Base-by-base conservation (phyloP, 2,113 vertebrate species). In the Istiophorus platypterus region DNA sequence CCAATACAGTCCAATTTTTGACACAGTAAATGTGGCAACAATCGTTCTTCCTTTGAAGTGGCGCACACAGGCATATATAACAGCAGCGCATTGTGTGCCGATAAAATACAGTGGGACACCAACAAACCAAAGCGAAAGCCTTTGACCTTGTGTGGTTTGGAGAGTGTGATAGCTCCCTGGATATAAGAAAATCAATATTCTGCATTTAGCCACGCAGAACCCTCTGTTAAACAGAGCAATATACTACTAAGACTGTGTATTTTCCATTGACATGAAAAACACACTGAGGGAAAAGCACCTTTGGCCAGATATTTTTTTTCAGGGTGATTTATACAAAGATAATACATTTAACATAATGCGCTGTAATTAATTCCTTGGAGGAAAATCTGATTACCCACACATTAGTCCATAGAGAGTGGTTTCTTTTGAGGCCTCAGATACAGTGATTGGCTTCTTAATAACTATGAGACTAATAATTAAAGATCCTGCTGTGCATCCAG, bases 181-280 rank as follows among this genome's bases (percentile, higher is more conserved):
- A 83, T 82, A 51, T 82, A 81, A 85, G 80, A 74, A 86, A 92
- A 93, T 95, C 93, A 82, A 94, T 94, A 92, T 80, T 89, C 75
- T 70, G 85, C 88, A 88, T 91, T 92, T 88, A 88, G 89, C 87
- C 41, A 76, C 45, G 72, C 64, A 80, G 75, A 85, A 81, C 83
- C 83, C 65, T 82, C 47, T 57, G 83, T 80, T 87, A 80, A 90
- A 88, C 73, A 68, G 84, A 86, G 66, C 80, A 67, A 49, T 64
- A 11, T 39, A 24, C 54, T 74, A 24, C 67, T 24, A 45, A 41
- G 41, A 58, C 49, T 27, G 54, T 66, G 81, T 81, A 58, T 74
- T 82, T 68, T 71, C 59, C 49, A 75, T 39, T 41, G 34, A 66
- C 63, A 65, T 47, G 62, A 61, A 54, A 69, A 72, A 70, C 49